Conservation (phyloP, 2,797 vertebrate genomes). For the Lophius americanus region DNA sequence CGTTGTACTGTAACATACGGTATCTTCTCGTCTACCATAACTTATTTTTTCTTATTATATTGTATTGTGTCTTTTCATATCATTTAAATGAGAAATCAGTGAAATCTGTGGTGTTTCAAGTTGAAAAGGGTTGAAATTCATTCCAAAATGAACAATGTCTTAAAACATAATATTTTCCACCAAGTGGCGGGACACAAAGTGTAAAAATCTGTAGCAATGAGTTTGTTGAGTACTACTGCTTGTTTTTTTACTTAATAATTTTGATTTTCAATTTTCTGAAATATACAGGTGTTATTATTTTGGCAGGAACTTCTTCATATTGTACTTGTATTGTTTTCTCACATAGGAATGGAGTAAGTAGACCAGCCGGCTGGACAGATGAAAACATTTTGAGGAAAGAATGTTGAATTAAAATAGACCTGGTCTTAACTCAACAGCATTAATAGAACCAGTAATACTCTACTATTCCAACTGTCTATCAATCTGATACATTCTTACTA, state of each 20-base stretch:
- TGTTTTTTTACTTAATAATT: background rate
- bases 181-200: background rate
- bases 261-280: background rate
- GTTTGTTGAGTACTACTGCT: background rate
- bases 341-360: conserved; percentile 42
- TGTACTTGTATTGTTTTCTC: conserved; percentile 25
- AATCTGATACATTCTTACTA: conserved; percentile 95
- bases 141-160: conserved; percentile 47
- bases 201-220: background rate
- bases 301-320: conserved; percentile 62
- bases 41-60: too few species aligned
- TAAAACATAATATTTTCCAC: background rate
- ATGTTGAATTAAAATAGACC: conserved; percentile 61
- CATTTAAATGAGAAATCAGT: background rate
- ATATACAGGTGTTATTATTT: background rate
- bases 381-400: conserved; percentile 38
- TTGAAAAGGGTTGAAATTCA: conserved; percentile 47
- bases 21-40: too few species aligned
- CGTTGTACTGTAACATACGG: too few species aligned
- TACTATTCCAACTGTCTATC: conserved; percentile 70
- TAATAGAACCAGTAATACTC: conserved; percentile 69
- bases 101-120: conserved; percentile 17
- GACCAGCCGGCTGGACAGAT: conserved; percentile 54
- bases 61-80: too few species aligned
- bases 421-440: conserved; percentile 67